Evolutionary conservation across 2,113 vertebrate species (phyloP).

Genomic region (Narcine bancroftii): DNA sequence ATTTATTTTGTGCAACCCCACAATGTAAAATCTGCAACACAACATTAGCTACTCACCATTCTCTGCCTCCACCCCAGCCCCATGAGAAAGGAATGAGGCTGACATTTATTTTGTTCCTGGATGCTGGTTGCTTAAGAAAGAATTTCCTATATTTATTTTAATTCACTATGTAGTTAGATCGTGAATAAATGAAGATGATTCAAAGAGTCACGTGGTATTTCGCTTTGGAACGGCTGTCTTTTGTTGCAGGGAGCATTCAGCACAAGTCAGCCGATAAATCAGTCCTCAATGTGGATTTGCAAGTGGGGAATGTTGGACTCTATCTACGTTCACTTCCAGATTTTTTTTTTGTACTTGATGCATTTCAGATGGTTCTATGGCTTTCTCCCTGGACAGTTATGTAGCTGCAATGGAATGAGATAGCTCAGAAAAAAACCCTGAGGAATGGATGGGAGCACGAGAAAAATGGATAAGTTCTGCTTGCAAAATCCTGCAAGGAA

Average conservation of each 20-base stretch:
- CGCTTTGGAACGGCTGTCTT: background rate
- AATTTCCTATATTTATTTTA: background rate
- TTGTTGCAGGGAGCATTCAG: background rate
- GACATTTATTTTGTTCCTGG: background rate
- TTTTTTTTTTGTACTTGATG: slow-evolving; percentile 10
- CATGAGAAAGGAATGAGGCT: background rate
- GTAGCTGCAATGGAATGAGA: slow-evolving; percentile 30
- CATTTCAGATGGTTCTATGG: background rate
- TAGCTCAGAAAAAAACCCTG: background rate
- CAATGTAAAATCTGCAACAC: background rate
- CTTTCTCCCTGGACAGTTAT: background rate
- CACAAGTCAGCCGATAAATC: slow-evolving; percentile 18
- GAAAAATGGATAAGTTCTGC: background rate
- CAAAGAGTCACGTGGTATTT: background rate
- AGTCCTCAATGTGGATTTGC: background rate
- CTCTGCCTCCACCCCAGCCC: background rate
- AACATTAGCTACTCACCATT: background rate
- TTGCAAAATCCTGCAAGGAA: background rate
- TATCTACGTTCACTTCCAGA: background rate
- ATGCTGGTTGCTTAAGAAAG: background rate
- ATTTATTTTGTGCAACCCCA: background rate
- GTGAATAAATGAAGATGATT: slow-evolving; percentile 20
- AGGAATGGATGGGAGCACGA: background rate
- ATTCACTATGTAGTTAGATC: background rate
- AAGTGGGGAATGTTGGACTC: slow-evolving; percentile 7